Percentiles rank a stretch among this genome's conserved stretches.
phyloP scores from a whole-genome alignment of 2,888 invertebrate species.

The Polyommatus icarus region DNA sequence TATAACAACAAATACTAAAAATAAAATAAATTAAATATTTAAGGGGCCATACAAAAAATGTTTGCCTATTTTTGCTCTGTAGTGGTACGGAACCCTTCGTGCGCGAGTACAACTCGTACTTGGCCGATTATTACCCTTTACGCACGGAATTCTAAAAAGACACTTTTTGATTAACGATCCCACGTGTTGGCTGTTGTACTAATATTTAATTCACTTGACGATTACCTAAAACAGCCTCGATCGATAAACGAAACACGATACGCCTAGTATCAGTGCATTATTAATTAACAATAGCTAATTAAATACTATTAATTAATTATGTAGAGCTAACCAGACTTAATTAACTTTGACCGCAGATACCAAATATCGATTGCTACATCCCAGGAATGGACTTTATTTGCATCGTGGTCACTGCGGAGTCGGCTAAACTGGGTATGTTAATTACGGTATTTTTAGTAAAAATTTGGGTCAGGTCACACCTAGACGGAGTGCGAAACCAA shows the following conservation, averaged over 20 bases:
- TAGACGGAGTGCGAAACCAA: too few species aligned
- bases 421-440: slow-evolving; percentile 66
- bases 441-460: slow-evolving; percentile 25
- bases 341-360: slow-evolving; percentile 53
- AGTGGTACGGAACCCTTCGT: too few species aligned
- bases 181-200: too few species aligned
- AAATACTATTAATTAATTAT: neutral
- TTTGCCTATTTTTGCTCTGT: too few species aligned
- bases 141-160: too few species aligned
- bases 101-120: too few species aligned
- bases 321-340: neutral
- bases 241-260: neutral
- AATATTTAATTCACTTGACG: too few species aligned
- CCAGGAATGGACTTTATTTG: slow-evolving; percentile 75
- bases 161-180: too few species aligned
- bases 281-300: neutral
- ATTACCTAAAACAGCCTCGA: neutral
- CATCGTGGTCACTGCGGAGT: slow-evolving; percentile 72
- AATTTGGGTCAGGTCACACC: neutral
- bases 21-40: too few species aligned
- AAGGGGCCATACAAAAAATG: too few species aligned
- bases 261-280: neutral
- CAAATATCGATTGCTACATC: slow-evolving; percentile 74
- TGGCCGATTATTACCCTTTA: too few species aligned
- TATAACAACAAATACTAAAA: too few species aligned